Evolutionary conservation across 2,113 vertebrate genomes (phyloP).

Genomic region (Sylvilagus bachmani): DNA sequence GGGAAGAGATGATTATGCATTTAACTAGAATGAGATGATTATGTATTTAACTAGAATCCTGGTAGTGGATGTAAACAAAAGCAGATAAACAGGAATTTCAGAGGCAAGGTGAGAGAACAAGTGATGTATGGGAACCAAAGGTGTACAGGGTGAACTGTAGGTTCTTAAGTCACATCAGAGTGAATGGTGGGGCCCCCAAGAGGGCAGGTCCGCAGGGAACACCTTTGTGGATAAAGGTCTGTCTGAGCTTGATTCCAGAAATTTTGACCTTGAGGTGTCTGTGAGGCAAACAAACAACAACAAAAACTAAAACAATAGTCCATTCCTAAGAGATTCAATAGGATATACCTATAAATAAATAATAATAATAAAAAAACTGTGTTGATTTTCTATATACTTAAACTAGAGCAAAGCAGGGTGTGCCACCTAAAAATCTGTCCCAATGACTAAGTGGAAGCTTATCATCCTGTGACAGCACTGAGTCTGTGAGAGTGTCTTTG

Average conservation of each 20-base stretch:
- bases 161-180: too few species aligned
- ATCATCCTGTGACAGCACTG: background rate
- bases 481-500: background rate
- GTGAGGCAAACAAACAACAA: background rate
- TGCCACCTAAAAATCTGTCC: background rate
- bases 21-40: background rate
- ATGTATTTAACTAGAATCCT: background rate
- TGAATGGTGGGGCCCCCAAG: background rate
- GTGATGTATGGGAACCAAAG: background rate
- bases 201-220: too few species aligned
- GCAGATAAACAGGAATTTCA: background rate
- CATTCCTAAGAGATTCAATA: background rate
- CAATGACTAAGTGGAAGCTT: background rate
- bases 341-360: background rate
- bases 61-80: background rate
- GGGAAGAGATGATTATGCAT: background rate
- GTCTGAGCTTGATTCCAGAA: background rate
- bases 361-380: background rate
- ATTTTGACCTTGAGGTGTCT: background rate
- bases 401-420: rapidly evolving
- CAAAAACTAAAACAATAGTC: background rate
- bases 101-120: background rate
- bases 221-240: too few species aligned
- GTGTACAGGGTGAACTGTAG: background rate
- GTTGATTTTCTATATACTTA: background rate